Conservation (phyloP, 2,888 invertebrate genomes). For the Synergus japonicus region DNA sequence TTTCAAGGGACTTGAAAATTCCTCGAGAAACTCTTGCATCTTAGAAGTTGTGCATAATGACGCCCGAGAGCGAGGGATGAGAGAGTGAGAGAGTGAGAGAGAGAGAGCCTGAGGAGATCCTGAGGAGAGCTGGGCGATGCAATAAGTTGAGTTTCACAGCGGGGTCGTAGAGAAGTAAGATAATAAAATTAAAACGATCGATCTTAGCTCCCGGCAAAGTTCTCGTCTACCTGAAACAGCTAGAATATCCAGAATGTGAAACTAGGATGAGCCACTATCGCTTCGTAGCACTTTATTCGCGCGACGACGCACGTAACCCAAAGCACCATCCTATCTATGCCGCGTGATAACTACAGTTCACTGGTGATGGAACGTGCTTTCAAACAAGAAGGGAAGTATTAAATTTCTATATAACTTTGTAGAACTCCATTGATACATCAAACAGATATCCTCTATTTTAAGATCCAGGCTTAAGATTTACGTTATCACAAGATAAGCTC, state of each 20-base stretch:
- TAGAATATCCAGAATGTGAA: conserved; percentile 34
- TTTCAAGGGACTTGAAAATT: conserved; percentile 19
- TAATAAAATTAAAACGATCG: conserved; percentile 69
- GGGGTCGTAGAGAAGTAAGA: conserved; percentile 52
- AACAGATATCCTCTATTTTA: neutral
- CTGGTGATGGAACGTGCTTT: conserved; percentile 34
- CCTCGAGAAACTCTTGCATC: conserved; percentile 29
- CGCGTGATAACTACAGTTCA: conserved; percentile 38
- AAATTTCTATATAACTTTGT: conserved; percentile 12
- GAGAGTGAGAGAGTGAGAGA: neutral
- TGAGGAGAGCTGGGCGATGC: conserved; percentile 28
- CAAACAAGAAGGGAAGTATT: conserved; percentile 5
- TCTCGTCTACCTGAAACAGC: conserved; percentile 49
- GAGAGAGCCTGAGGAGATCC: neutral
- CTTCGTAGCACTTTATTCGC: conserved; percentile 34
- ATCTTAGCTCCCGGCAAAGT: conserved; percentile 57
- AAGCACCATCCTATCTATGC: conserved; percentile 6
- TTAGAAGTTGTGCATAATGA: conserved; percentile 38
- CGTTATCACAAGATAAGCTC: neutral
- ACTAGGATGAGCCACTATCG: conserved; percentile 39
- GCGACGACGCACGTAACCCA: conserved; percentile 37
- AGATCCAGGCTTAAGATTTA: neutral
- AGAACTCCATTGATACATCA: conserved; percentile 14
- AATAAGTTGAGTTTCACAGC: conserved; percentile 39
- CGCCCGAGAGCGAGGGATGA: conserved; percentile 34